Base-by-base conservation (phyloP, 2,888 invertebrate genomes). In the Palloptera scutellata region DNA sequence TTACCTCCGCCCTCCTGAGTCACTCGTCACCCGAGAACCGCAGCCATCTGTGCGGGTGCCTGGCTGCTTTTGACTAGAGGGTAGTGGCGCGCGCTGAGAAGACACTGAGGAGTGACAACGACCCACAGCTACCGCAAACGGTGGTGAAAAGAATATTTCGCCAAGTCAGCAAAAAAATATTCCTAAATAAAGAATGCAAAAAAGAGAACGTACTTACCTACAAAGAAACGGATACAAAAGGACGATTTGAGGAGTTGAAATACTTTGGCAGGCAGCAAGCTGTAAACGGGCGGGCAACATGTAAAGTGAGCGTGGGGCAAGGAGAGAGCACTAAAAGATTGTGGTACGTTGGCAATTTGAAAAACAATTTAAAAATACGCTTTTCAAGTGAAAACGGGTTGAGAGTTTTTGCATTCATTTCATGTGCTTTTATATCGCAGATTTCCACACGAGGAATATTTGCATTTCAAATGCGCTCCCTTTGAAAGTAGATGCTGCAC, bases 281-380 rank as follows among this genome's bases (percentile, higher is more conserved):
- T 30, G 2, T 30, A 30, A 30, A 30, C 30, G 51, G 13, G 15
- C 51, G 15, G 15, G 51, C 15, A 15, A 8, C 51, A 48, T 13
- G n/a, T n/a, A 15, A 1, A 11, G 19, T 17, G 20, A 17, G 54
- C 5, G 19, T 19, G 54, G 19, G 17, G 12, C 3, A 54, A 19
- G 19, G 12, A 4, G 54, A 43, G 15, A 1, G 41, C 17, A 20
- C 76, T 74, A 78, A 78, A 77, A 76, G 77, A 78, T 77, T 79
- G 76, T 78, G 79, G 78, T 78, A 79, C 78, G 78, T 78, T 78
- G 79, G 79, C 79, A 78, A 78, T 78, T 79, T 60, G 51, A 48
- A 48, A 60, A 60, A 60, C 45, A 60, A 48, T 60, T 60, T 60
- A 60, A 60, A 60, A 60, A 48, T 48, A 60, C 60, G 48, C 60